A percentile compares a stretch with the other conserved stretches of the same genome.
Conservation (phyloP, 2,113 vertebrate species). For the Gadus macrocephalus region DNA sequence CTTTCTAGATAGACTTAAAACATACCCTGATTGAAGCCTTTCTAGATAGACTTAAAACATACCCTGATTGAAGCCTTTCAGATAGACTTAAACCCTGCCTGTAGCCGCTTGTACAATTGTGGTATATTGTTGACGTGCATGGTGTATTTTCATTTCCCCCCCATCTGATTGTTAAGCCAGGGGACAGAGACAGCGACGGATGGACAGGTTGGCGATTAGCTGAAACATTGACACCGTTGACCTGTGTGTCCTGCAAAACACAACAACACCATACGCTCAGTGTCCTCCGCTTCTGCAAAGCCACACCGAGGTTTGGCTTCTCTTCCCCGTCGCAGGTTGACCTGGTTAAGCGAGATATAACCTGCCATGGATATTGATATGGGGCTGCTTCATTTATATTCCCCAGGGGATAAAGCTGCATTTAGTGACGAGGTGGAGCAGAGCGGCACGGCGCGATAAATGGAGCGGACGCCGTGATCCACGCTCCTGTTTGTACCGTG, state of each 20-base stretch:
- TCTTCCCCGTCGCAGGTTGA: slow-evolving; percentile 31
- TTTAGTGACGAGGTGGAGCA: slow-evolving; percentile 59
- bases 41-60: no score
- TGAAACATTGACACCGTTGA: slow-evolving; percentile 18
- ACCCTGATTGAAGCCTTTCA: no score
- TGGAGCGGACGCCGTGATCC: slow-evolving; percentile 30
- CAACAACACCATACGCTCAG: slow-evolving; percentile 10
- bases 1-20: no score
- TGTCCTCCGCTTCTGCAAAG: slow-evolving; percentile 34
- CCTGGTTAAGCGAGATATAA: slow-evolving; percentile 49
- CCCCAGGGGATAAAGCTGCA: slow-evolving; percentile 30
- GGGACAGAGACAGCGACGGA: slow-evolving; percentile 35
- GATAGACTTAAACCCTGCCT: no score
- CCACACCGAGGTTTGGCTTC: not conserved
- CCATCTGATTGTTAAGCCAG: slow-evolving; percentile 38
- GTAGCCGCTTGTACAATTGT: no score
- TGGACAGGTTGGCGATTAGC: slow-evolving; percentile 37
- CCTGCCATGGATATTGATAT: slow-evolving; percentile 57
- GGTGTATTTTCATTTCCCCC: slow-evolving; percentile 22
- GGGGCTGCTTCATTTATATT: slow-evolving; percentile 51
- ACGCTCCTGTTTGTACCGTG: slow-evolving; percentile 45
- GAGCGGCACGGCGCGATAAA: slow-evolving; percentile 51
- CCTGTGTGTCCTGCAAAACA: slow-evolving; percentile 10
- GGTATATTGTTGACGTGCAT: no score
- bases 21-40: no score